phyloP scores from a whole-genome alignment of 2,888 invertebrate genomes.

The Tridacna crocea region DNA sequence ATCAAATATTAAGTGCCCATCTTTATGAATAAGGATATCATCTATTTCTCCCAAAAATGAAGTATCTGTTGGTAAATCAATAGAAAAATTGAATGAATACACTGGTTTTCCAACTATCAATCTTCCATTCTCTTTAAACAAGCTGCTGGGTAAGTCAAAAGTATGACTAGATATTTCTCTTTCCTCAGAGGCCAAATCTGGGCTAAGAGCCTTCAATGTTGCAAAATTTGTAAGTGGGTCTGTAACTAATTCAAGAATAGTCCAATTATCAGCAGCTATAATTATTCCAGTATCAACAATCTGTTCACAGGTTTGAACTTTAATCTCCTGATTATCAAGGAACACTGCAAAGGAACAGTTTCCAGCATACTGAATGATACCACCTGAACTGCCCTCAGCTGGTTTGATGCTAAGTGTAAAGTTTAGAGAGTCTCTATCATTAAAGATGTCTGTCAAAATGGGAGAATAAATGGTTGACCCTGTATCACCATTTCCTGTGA shows the following conservation, averaged over 20 bases:
- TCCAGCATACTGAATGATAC: conserved; percentile 46
- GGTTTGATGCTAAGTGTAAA: conserved; percentile 43
- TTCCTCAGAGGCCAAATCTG: conserved; percentile 4
- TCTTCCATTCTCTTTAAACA: conserved; percentile 62
- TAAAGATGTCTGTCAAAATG: conserved; percentile 32
- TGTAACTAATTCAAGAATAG: conserved; percentile 58
- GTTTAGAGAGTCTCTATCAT: conserved; percentile 17
- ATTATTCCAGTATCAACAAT: conserved; percentile 36
- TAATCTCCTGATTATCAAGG: conserved; percentile 32
- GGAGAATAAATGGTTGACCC: conserved; percentile 29
- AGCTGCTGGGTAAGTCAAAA: conserved; percentile 1
- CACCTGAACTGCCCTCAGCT: conserved; percentile 33
- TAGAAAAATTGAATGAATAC: conserved; percentile 39
- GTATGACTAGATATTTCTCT: not conserved
- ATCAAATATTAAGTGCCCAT: conserved; percentile 12
- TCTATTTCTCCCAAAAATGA: conserved; percentile 57
- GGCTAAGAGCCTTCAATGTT: not conserved
- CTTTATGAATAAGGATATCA: conserved; percentile 23
- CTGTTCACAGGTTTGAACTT: conserved; percentile 34
- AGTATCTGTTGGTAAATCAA: conserved; percentile 40
- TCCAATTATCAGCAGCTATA: conserved; percentile 46
- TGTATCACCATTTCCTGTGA: conserved; percentile 30
- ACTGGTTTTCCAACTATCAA: conserved; percentile 67
- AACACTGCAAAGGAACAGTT: conserved; percentile 37
- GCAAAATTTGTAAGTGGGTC: conserved; percentile 29